Conservation (phyloP, 2,113 vertebrate genomes). For the Burhinus bistriatus region DNA sequence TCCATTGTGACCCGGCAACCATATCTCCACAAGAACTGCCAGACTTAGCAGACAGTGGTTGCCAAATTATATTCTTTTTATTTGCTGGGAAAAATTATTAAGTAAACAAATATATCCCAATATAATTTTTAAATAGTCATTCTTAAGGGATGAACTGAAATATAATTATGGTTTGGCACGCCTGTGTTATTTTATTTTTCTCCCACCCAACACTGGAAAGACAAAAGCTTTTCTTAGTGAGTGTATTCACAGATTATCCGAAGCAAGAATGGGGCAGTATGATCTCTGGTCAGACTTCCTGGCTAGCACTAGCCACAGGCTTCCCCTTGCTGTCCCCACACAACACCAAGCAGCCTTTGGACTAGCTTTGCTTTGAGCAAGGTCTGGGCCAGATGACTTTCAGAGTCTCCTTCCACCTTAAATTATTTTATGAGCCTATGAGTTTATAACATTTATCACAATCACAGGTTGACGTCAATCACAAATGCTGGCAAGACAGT, state of each 20-base stretch:
- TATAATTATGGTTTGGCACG: background rate
- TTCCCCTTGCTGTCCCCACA: background rate
- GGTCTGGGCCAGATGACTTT: background rate
- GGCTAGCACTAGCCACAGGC: background rate
- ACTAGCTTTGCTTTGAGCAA: background rate
- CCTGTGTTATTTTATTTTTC: background rate
- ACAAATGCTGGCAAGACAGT: background rate
- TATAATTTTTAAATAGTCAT: background rate
- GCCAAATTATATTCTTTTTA: background rate
- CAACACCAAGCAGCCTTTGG: background rate
- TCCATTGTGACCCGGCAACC: background rate
- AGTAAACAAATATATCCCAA: background rate
- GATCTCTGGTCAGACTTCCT: background rate
- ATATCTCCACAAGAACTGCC: background rate
- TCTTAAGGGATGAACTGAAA: constrained; percentile 3
- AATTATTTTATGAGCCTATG: background rate
- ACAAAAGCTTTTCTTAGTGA: background rate
- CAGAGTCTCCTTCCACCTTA: background rate
- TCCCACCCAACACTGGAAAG: background rate
- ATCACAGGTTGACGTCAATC: background rate
- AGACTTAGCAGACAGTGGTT: background rate
- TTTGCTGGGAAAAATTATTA: background rate
- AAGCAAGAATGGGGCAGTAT: background rate
- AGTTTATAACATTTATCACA: background rate
- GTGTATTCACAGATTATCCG: background rate